Evolutionary conservation across 2,113 vertebrate genomes (phyloP).

Genomic region (Cardinalis cardinalis): DNA sequence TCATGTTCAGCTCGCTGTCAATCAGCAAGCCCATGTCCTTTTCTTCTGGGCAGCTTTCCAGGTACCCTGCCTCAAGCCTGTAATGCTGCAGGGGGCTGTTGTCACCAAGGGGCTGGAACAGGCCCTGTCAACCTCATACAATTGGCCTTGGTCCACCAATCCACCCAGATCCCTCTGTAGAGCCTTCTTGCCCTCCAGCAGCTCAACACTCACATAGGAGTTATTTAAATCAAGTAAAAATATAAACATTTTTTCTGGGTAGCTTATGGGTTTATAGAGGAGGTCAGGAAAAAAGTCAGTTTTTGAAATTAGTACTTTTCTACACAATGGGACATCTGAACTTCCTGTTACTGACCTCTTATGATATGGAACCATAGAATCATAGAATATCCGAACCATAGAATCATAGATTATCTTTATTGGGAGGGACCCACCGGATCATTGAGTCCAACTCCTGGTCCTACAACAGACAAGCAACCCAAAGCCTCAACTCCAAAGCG

Average conservation of each 20-base stretch:
- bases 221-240: neutral
- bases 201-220: neutral
- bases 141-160: rapidly evolving
- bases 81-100: rapidly evolving
- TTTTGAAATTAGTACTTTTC: neutral
- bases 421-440: neutral
- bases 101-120: neutral
- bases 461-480: neutral
- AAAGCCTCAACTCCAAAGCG: neutral
- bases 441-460: rapidly evolving
- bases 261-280: neutral
- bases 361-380: neutral
- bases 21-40: neutral
- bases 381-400: neutral
- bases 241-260: neutral
- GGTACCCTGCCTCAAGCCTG: neutral
- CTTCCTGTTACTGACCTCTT: neutral
- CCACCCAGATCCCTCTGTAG: neutral
- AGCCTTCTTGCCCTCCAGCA: neutral
- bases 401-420: neutral
- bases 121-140: neutral
- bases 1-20: rapidly evolving
- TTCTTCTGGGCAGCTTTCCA: neutral
- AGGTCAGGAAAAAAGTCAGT: neutral
- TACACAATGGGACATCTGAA: neutral